phyloP scores from a whole-genome alignment of 1,140 invertebrate species.

The silkworm (Bombyx mori) region ASM3026992v2 NC_085107.1:20562501-20563000 shows the following conservation, averaged over 20 bases:
- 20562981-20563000: constrained; percentile 80
- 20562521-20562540: constrained; percentile 82
- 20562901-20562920: constrained; percentile 81
- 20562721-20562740: too few relatives aligned
- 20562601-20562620: constrained; percentile 89
- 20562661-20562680: neutral
- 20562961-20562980: constrained; percentile 85
- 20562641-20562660: neutral
- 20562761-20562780: too few relatives aligned
- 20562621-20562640: constrained; percentile 78
- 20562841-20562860: constrained; percentile 71
- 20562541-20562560: constrained; percentile 82
- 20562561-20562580: constrained; percentile 83
- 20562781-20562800: constrained; percentile 87
- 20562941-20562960: constrained; percentile 85
- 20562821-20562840: constrained; percentile 87
- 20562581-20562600: constrained; percentile 79
- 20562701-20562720: too few relatives aligned
- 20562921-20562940: constrained; percentile 81
- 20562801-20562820: constrained; percentile 90
- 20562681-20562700: neutral
- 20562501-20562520: constrained; percentile 89
- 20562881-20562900: constrained; percentile 76
- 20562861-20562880: constrained; percentile 71
- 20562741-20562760: too few relatives aligned